Base-by-base conservation (phyloP, 2,797 vertebrate species). In the Phrynocephalus guinanensis region DNA sequence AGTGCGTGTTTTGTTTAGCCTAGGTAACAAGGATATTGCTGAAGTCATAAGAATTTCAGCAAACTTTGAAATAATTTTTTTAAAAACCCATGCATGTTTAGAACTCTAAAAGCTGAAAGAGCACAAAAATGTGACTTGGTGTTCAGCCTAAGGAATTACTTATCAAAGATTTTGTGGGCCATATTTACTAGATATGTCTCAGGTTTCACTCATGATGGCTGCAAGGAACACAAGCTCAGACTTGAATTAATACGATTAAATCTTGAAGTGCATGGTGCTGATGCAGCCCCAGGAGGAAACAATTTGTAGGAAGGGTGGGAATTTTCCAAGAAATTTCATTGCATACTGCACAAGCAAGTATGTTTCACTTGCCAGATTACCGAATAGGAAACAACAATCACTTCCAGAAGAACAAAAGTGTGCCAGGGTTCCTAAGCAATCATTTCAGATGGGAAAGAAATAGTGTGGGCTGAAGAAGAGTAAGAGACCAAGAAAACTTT, bases 291-390 rank as follows among this genome's bases (percentile, higher is more conserved):
- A 78, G 24, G 18, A 84, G 11, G 24, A 16, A 85, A 78, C 15
- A 56, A 38, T 79, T 2, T 68, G 44, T 10, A 79, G n/a, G 66
- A 68, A 44, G 56, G 16, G 33, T 67, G 10, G 20, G 66, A 56
- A 79, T 33, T 86, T 86, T 66, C 28, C 73, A 85, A 78, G 60
- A 18, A 77, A 85, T 78, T 10, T 50, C 38, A 79, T 56, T 7
- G 7, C 6, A 56, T 67, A 22, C 77, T 26, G 56, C 83, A 77
- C 48, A 68, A 50, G 48, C 28, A 85, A 38, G 66, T 20, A 78
- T 68, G 60, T 85, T 44, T 85, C 28, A 85, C 24, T 68, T 84
- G 33, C 52, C 33, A 44, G 28, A 38, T 33, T 24, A 26, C 44
- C 48, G 20, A 52, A 68, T 44, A 66, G 38, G 68, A 66, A 85